Evolutionary conservation across 2,888 invertebrate species (phyloP).

Genomic region (Hemistola chrysoprasaria): DNA sequence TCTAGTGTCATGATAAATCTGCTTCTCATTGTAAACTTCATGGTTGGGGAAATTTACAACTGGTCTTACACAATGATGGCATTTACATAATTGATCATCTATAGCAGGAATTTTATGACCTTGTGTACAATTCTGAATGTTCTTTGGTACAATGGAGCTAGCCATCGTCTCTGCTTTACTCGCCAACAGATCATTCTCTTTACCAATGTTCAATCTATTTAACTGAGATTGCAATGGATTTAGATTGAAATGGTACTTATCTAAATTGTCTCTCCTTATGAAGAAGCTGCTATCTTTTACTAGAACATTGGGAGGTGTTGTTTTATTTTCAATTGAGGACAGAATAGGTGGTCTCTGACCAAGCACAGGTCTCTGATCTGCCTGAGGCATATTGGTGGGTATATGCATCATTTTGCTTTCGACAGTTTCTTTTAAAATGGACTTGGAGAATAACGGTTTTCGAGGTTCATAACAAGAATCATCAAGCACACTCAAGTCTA

Average conservation of each 20-base stretch:
- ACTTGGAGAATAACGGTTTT: conserved; percentile 31
- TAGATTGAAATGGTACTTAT: conserved; percentile 35
- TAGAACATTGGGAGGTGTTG: conserved; percentile 43
- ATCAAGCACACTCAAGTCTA: conserved; percentile 69
- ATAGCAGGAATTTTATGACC: conserved; percentile 4
- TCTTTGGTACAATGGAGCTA: conserved; percentile 20
- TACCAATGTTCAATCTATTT: conserved; percentile 44
- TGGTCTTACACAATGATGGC: conserved; percentile 53
- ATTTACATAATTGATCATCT: conserved; percentile 42
- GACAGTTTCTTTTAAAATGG: conserved; percentile 27
- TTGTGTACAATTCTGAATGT: conserved; percentile 6
- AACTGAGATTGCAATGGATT: conserved; percentile 45
- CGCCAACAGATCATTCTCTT: conserved; percentile 54
- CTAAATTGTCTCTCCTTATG: conserved; percentile 54
- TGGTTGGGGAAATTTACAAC: conserved; percentile 21
- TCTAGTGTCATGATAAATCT: conserved; percentile 1
- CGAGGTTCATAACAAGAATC: conserved; percentile 41
- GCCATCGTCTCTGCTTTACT: conserved; percentile 50
- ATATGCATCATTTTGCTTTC: conserved; percentile 13
- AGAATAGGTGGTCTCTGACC: too few relatives aligned
- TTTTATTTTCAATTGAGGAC: conserved; percentile 41
- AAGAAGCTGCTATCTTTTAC: conserved; percentile 60
- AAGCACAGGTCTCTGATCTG: conserved; percentile 12
- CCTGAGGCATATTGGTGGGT: background rate
- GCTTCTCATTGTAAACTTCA: conserved; percentile 17